Conservation (phyloP, 2,113 vertebrate genomes). For the Petaurus breviceps region DNA sequence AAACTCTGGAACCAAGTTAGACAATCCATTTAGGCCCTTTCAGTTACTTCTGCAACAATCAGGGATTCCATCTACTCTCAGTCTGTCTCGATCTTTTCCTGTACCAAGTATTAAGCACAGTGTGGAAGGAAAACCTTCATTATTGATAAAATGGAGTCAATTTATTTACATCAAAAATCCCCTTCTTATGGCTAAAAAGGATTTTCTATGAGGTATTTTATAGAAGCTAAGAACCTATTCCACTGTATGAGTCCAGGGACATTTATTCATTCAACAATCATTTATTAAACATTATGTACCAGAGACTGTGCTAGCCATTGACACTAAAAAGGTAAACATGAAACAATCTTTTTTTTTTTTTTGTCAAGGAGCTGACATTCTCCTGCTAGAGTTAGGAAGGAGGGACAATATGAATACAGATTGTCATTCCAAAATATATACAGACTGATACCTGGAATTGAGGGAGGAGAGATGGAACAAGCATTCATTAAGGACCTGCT, state of each 20-base stretch:
- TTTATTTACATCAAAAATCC: not conserved
- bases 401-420: not conserved
- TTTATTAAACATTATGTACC: not conserved
- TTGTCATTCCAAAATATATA: not conserved
- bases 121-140: constrained; percentile 19
- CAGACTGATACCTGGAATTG: not conserved
- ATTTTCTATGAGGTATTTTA: not conserved
- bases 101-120: constrained; percentile 29
- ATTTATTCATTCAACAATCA: not conserved
- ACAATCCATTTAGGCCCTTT: constrained; percentile 28
- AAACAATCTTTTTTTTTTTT: not conserved
- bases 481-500: not conserved
- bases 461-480: not conserved
- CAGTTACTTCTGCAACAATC: constrained; percentile 42
- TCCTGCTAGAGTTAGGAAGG: not conserved
- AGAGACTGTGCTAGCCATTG: not conserved
- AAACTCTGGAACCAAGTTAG: constrained; percentile 23
- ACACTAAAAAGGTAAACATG: not conserved
- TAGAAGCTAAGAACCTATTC: not conserved
- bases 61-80: constrained; percentile 10
- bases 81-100: not conserved
- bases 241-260: not conserved
- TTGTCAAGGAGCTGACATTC: not conserved
- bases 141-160: not conserved
- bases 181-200: not conserved